phyloP scores from a whole-genome alignment of 2,113 vertebrate genomes.

The Chionomys nivalis region DNA sequence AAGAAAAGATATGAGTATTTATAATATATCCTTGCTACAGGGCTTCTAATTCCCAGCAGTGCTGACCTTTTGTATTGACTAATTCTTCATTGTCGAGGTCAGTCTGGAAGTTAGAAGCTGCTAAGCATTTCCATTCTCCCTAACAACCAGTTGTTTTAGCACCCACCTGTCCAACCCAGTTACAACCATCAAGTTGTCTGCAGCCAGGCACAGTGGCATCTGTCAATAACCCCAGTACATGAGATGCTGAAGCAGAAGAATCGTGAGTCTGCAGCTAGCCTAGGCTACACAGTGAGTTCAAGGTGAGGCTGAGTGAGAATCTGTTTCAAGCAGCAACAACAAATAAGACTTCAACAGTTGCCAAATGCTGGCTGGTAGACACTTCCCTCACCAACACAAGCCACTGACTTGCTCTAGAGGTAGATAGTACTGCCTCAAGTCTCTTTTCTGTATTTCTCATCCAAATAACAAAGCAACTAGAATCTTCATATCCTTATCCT shows the following conservation, averaged over 20 bases:
- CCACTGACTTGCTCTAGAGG: neutral
- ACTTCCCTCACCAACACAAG: neutral
- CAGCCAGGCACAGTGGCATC: neutral
- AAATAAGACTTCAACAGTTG: neutral
- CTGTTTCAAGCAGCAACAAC: neutral
- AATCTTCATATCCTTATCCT: neutral
- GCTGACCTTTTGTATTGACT: neutral
- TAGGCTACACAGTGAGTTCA: neutral
- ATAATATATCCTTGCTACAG: neutral
- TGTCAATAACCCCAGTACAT: neutral
- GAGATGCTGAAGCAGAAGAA: neutral
- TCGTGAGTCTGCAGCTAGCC: neutral
- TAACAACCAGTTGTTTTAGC: neutral
- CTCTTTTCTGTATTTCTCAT: neutral
- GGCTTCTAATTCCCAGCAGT: neutral
- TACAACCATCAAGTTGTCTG: conserved; percentile 12
- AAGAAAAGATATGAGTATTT: neutral
- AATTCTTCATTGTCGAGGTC: neutral
- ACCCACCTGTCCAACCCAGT: neutral
- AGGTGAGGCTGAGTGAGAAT: neutral
- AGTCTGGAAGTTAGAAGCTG: neutral
- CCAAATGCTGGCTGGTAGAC: neutral
- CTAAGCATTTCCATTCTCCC: neutral
- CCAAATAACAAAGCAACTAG: neutral
- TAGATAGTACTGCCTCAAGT: neutral